These are phyloP conservation scores for Chymomyza costata DNA, from an alignment of 1,140 invertebrate species.

Conservation along the genomic window DNA sequence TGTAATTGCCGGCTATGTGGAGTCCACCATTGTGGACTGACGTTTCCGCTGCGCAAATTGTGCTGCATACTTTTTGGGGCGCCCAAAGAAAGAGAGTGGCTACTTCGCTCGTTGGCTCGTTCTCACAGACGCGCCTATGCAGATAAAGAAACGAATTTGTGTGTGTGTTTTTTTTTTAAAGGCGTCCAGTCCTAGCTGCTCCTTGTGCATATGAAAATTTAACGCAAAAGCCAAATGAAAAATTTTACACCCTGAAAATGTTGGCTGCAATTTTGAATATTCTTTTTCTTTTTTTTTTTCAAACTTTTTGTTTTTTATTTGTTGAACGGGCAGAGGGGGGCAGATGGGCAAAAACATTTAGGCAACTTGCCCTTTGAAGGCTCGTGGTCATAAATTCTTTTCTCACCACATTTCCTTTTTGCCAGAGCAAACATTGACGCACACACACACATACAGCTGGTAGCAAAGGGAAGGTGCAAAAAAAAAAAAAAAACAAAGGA, in stretches of 20 bases:
- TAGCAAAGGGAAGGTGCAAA: background rate
- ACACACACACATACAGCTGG: background rate
- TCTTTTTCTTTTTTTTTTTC: conserved; percentile 24
- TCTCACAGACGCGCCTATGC: no score
- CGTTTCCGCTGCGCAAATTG: no score
- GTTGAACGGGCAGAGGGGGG: no score
- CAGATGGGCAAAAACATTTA: conserved; percentile 56
- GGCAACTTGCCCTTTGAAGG: conserved; percentile 64
- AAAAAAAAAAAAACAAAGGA: conserved; percentile 11
- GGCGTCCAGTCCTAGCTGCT: no score
- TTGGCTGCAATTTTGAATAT: conserved; percentile 34
- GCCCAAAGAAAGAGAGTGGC: no score
- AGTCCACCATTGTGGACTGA: no score
- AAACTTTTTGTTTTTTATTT: background rate
- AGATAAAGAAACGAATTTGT: no score
- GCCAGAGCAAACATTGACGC: conserved; percentile 17
- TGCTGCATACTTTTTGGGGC: no score
- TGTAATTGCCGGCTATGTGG: no score
- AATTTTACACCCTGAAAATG: no score
- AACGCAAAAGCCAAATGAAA: conserved; percentile 43
- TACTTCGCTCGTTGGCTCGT: no score
- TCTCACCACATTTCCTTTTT: conserved; percentile 68
- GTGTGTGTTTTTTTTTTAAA: no score
- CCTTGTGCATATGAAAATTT: conserved; percentile 56
- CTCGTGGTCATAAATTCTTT: conserved; percentile 73